Evolutionary conservation across 2,797 vertebrate species (phyloP).

Genomic region (Hippocampus kuda): DNA sequence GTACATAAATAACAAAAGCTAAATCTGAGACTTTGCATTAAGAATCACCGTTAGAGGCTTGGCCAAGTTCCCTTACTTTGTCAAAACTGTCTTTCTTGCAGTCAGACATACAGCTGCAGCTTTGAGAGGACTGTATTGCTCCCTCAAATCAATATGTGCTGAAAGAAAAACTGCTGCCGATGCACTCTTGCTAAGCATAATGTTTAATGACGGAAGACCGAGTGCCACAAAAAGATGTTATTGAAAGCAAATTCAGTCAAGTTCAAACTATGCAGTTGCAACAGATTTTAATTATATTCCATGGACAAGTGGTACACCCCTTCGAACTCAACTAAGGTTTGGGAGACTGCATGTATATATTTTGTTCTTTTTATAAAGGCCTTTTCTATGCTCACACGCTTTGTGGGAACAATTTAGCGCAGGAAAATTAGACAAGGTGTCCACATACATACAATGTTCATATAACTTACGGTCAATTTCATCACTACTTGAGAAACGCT

Average conservation of each 20-base stretch:
- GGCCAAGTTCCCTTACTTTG: neutral
- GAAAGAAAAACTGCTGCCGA: conserved; percentile 6
- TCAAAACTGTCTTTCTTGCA: neutral
- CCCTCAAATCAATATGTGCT: conserved; percentile 27
- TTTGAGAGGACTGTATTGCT: conserved; percentile 12
- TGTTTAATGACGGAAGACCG: neutral
- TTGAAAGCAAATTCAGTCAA: neutral
- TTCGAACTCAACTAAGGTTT: too few species aligned
- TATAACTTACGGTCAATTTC: neutral
- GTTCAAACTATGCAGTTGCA: neutral
- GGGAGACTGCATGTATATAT: too few species aligned
- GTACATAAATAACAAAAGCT: conserved; percentile 39
- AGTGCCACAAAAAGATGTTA: neutral
- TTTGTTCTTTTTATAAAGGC: neutral
- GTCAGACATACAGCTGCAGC: conserved; percentile 11
- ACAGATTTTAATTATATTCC: neutral
- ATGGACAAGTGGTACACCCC: neutral
- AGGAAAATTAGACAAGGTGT: neutral
- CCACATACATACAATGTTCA: neutral
- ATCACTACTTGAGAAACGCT: neutral
- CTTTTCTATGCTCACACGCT: neutral
- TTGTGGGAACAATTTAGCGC: neutral
- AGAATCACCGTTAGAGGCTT: conserved; percentile 12
- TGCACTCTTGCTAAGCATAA: conserved; percentile 6
- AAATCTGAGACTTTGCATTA: conserved; percentile 48